phyloP scores from a whole-genome alignment of 2,888 invertebrate species.

The Gnatocerus cornutus region DNA sequence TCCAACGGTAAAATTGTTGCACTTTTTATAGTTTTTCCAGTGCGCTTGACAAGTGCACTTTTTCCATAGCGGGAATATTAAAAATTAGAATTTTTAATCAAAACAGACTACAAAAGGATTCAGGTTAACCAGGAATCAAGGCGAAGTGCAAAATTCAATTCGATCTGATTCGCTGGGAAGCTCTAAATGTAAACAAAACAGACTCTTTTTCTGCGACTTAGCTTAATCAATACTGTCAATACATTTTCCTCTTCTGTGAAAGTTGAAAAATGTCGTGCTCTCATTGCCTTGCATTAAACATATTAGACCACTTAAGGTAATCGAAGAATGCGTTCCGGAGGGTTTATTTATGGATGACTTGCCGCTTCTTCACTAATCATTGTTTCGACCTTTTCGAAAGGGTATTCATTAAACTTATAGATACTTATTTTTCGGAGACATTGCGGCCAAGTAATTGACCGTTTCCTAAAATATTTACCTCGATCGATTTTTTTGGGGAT shows the following conservation, averaged over 20 bases:
- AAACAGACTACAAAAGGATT: too few species aligned
- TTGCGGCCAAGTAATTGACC: too few species aligned
- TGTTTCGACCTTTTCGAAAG: slow-evolving; percentile 2
- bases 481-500: too few species aligned
- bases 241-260: slow-evolving; percentile 1
- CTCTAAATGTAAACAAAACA: neutral
- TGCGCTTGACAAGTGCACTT: too few species aligned
- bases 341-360: slow-evolving; percentile 5
- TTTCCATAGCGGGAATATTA: too few species aligned
- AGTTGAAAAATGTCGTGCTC: neutral
- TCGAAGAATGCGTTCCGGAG: too few species aligned
- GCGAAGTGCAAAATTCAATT: too few species aligned
- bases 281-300: neutral
- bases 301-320: slow-evolving; percentile 22
- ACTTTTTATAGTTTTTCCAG: too few species aligned
- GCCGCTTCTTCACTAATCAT: neutral
- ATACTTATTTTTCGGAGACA: neutral
- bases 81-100: too few species aligned
- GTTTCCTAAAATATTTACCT: neutral
- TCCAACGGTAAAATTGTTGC: too few species aligned
- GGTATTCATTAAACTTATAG: slow-evolving; percentile 10
- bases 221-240: slow-evolving; percentile 3
- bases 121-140: too few species aligned
- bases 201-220: neutral
- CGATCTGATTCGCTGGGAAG: too few species aligned